A percentile compares a stretch with the other conserved stretches of the same genome.
Evolutionary conservation across 64 coral and sea anemone species (phyloP).

Genomic region (Stichodactyla helianthus): DNA sequence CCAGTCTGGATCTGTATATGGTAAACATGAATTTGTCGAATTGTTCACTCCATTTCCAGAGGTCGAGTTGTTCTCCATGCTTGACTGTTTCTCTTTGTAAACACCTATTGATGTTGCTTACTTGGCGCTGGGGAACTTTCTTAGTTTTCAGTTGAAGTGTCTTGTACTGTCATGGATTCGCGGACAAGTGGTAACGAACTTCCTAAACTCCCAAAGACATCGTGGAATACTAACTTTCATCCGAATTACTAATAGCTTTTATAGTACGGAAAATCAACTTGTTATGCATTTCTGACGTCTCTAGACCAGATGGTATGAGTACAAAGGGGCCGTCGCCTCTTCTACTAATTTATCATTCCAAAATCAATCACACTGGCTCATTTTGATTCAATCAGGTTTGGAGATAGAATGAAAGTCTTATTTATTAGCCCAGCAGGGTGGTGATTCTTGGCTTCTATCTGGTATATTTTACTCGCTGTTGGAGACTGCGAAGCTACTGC

Average conservation of each 20-base stretch:
- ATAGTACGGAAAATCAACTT: not conserved
- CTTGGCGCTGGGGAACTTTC: not conserved
- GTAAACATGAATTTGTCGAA: not conserved
- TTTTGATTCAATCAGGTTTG: not conserved
- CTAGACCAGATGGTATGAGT: not conserved
- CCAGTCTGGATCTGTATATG: not conserved
- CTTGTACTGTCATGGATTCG: not conserved
- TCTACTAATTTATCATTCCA: not conserved
- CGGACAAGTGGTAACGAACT: not conserved
- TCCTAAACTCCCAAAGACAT: not conserved
- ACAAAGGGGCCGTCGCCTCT: not conserved
- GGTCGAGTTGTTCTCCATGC: not conserved
- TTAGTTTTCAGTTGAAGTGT: not conserved
- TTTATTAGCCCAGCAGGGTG: not conserved
- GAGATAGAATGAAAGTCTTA: not conserved
- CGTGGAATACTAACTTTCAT: not conserved
- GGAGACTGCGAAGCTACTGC: not conserved
- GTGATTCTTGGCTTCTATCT: not conserved
- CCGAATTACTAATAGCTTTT: not conserved
- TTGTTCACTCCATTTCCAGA: not conserved
- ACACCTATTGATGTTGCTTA: not conserved
- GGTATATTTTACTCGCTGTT: not conserved
- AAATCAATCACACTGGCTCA: not conserved
- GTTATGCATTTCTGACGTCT: not conserved
- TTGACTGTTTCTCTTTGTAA: not conserved